These are phyloP conservation scores for Meliscaeva auricollis DNA, from an alignment of 2,888 invertebrate species.

Conservation along the genomic window DNA sequence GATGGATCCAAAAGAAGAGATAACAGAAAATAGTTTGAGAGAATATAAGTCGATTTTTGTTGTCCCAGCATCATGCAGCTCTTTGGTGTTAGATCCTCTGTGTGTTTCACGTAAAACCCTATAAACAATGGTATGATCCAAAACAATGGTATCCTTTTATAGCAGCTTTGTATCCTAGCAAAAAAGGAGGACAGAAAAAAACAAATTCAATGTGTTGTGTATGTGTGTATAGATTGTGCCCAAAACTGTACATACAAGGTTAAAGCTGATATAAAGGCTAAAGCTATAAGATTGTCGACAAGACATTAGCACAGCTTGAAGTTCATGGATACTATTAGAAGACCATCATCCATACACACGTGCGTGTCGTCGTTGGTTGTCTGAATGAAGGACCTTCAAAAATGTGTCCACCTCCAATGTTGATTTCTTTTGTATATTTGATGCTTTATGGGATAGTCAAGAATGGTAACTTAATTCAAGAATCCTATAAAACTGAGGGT, in stretches of 20 bases:
- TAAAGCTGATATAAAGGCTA: conserved; percentile 41
- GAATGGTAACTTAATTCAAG: conserved; percentile 71
- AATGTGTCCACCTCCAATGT: conserved; percentile 53
- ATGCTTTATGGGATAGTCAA: conserved; percentile 43
- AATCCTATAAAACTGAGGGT: conserved; percentile 51
- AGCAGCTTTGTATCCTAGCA: conserved; percentile 38
- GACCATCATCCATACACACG: not conserved
- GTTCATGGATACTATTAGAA: conserved; percentile 45
- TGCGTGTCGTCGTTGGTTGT: not conserved
- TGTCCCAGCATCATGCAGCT: not conserved
- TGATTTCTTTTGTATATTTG: conserved; percentile 52
- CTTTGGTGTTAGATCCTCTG: conserved; percentile 22
- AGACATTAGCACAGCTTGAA: conserved; percentile 69
- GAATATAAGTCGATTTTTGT: not conserved
- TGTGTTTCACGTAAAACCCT: conserved; percentile 49
- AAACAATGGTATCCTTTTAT: conserved; percentile 62
- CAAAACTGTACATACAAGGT: conserved; percentile 23
- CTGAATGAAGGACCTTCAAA: conserved; percentile 39
- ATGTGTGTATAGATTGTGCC: not conserved
- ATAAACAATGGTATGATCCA: conserved; percentile 67
- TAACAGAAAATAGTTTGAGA: not conserved
- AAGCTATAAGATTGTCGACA: conserved; percentile 61
- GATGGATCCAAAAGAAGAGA: not conserved
- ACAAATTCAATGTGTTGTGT: not conserved
- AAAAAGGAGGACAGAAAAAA: not conserved